phyloP scores from a whole-genome alignment of 1,140 invertebrate species.

The Tetragonula clypearis region DNA sequence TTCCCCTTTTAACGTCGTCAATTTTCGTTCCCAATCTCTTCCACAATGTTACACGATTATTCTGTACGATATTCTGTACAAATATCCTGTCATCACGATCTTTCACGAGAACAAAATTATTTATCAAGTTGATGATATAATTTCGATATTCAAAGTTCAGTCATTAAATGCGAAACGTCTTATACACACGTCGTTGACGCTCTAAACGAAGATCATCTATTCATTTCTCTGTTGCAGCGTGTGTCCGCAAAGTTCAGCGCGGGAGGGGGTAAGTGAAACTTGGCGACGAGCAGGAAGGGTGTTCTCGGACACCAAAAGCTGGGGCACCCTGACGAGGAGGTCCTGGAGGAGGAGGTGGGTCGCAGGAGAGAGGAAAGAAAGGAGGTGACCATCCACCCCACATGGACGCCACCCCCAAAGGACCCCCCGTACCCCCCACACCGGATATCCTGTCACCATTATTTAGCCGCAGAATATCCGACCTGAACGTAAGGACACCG shows the following conservation, averaged over 20 bases:
- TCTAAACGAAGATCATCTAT: not conserved
- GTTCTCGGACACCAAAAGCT: conserved; percentile 67
- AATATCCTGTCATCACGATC: no score
- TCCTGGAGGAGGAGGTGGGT: conserved; percentile 68
- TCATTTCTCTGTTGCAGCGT: conserved; percentile 59
- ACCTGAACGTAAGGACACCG: conserved; percentile 63
- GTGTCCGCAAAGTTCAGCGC: conserved; percentile 51
- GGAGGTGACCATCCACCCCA: conserved; percentile 77
- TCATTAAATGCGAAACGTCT: no score
- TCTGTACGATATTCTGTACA: no score
- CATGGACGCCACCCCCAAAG: conserved; percentile 76
- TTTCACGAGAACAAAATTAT: not conserved
- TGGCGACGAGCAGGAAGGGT: conserved; percentile 52
- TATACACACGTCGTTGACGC: not conserved
- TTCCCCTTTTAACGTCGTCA: not conserved
- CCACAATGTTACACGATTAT: not conserved
- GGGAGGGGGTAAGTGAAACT: conserved; percentile 63
- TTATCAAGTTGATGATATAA: not conserved
- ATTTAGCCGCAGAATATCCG: conserved; percentile 74
- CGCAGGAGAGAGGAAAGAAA: conserved; percentile 64
- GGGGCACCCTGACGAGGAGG: conserved; percentile 68
- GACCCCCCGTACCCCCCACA: conserved; percentile 71
- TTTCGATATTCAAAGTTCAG: not conserved
- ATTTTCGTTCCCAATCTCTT: no score
- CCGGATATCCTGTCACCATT: conserved; percentile 73